These are phyloP conservation scores for Pseudomyrmex dendroicus DNA, from an alignment of 1,140 invertebrate genomes.

Conservation along the genomic window DNA sequence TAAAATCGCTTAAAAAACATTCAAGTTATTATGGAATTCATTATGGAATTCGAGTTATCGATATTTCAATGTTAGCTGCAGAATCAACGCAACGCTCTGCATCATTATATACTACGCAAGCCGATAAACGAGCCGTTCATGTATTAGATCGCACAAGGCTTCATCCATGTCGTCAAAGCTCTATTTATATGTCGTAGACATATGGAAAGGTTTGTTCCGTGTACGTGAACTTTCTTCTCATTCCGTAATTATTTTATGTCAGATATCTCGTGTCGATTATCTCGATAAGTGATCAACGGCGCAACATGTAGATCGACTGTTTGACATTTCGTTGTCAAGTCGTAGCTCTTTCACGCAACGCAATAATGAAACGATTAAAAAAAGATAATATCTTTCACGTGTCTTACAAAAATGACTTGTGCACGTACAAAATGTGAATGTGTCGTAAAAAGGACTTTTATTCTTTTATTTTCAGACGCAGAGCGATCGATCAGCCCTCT, in stretches of 20 bases:
- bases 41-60: constrained; percentile 26
- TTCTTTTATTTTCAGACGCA: constrained; percentile 71
- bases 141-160: neutral
- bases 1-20: neutral
- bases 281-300: constrained; percentile 22
- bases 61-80: neutral
- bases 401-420: constrained; percentile 5
- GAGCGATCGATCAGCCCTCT: constrained; percentile 73
- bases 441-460: neutral
- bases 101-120: constrained; percentile 32
- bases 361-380: constrained; percentile 25
- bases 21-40: constrained; percentile 14
- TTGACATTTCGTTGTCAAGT: constrained; percentile 43
- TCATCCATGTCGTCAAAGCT: neutral
- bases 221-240: neutral
- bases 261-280: constrained; percentile 44
- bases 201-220: constrained; percentile 22
- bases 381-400: neutral
- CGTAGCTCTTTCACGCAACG: constrained; percentile 8
- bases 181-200: constrained; percentile 23
- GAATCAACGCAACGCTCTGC: neutral
- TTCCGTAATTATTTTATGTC: constrained; percentile 41
- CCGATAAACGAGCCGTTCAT: constrained; percentile 23
- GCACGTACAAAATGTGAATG: neutral
- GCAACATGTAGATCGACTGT: neutral